Evolutionary conservation across 2,888 invertebrate species (phyloP).

Genomic region (Sinopyrophorus schimmeli): DNA sequence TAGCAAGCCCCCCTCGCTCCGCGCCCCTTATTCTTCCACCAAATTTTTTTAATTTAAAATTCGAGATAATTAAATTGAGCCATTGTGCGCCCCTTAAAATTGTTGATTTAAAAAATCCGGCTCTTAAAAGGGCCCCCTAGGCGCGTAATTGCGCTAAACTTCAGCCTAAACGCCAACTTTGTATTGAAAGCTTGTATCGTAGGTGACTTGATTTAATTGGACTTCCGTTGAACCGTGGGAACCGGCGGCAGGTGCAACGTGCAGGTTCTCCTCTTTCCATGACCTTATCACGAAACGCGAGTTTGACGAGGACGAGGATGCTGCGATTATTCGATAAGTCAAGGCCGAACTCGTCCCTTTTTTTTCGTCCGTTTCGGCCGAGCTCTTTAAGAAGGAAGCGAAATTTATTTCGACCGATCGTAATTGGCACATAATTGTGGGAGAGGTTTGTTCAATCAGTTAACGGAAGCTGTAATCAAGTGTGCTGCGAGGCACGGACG

Average conservation of each 20-base stretch:
- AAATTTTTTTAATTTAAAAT: too few relatives aligned
- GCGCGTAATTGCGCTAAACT: too few relatives aligned
- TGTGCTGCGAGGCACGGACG: slow-evolving; percentile 45
- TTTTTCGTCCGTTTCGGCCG: background rate
- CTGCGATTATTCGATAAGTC: slow-evolving; percentile 26
- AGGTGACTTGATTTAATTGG: slow-evolving; percentile 53
- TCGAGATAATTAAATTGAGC: too few relatives aligned
- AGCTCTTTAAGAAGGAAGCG: slow-evolving; percentile 18
- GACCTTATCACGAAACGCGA: slow-evolving; percentile 9
- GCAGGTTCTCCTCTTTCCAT: slow-evolving; percentile 7
- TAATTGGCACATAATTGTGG: slow-evolving; percentile 50
- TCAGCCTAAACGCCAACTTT: too few relatives aligned
- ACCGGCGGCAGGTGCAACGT: slow-evolving; percentile 52
- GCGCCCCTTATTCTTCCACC: too few relatives aligned
- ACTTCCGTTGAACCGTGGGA: slow-evolving; percentile 56
- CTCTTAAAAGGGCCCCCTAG: too few relatives aligned
- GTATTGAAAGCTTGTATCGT: slow-evolving; percentile 36
- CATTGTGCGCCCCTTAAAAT: too few relatives aligned
- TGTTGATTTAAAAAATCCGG: too few relatives aligned
- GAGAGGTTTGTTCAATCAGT: slow-evolving; percentile 48
- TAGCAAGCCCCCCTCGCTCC: too few relatives aligned
- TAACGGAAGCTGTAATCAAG: slow-evolving; percentile 54
- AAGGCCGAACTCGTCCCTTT: slow-evolving; percentile 5
- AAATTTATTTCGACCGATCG: slow-evolving; percentile 34
- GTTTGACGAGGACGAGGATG: slow-evolving; percentile 26